Percentiles rank a stretch among this genome's conserved stretches.
These are phyloP conservation scores for Oreochromis grahami DNA, from an alignment of 2,797 vertebrate species.

Conservation along the genomic window DNA sequence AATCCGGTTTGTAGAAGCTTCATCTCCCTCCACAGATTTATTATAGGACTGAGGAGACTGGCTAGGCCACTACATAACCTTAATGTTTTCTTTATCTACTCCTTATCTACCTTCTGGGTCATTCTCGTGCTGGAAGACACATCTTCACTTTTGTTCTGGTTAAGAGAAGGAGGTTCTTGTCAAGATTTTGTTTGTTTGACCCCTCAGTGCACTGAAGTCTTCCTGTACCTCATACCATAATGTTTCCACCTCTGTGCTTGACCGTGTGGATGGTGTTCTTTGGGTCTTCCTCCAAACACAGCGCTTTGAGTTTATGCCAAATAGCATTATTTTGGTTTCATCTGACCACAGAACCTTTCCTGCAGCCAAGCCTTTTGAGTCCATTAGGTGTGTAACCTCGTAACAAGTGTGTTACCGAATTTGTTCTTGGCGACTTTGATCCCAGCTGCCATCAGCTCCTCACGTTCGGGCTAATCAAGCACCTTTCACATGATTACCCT, in stretches of 20 bases:
- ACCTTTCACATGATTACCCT: background rate
- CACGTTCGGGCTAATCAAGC: background rate
- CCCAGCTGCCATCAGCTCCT: background rate
- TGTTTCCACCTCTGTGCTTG: background rate
- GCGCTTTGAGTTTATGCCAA: background rate
- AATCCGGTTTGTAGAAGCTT: too few relatives aligned
- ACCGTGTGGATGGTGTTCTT: background rate
- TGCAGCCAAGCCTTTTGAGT: background rate
- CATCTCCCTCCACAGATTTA: background rate
- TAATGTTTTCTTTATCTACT: background rate
- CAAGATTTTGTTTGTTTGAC: background rate
- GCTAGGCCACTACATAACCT: background rate
- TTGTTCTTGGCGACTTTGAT: background rate
- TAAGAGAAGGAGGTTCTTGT: rapidly evolving
- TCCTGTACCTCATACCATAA: rapidly evolving
- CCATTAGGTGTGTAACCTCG: background rate
- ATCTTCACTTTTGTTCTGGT: background rate
- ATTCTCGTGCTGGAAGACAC: background rate
- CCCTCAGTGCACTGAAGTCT: background rate
- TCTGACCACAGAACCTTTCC: background rate
- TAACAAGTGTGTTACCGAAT: rapidly evolving
- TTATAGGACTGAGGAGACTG: background rate
- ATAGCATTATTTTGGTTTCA: background rate
- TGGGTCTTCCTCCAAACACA: background rate
- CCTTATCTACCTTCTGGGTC: background rate